Conservation (phyloP, 2,888 invertebrate species). For the Thelaira solivaga region DNA sequence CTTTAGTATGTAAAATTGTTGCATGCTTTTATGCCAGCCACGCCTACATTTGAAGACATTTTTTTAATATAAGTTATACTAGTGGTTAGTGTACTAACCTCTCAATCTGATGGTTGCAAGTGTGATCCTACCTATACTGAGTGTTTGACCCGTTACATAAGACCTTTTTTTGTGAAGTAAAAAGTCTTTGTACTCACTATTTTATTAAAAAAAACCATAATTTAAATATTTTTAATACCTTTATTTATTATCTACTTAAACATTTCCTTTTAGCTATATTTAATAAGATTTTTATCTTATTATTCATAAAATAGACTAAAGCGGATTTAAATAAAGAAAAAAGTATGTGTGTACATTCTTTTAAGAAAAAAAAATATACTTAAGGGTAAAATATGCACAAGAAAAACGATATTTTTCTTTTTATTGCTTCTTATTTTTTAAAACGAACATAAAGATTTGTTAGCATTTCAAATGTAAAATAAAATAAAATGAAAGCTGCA, state of each 20-base stretch:
- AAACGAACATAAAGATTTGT: slow-evolving; percentile 44
- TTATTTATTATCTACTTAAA: slow-evolving; percentile 56
- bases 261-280: slow-evolving; percentile 56
- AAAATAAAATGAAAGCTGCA: slow-evolving; percentile 9
- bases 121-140: too few species aligned
- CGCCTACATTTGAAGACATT: too few species aligned
- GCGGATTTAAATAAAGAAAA: slow-evolving; percentile 44
- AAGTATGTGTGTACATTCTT: background rate
- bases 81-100: too few species aligned
- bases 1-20: too few species aligned
- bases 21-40: too few species aligned
- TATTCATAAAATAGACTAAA: slow-evolving; percentile 46
- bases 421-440: background rate
- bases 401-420: slow-evolving; percentile 20
- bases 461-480: slow-evolving; percentile 30
- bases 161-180: too few species aligned
- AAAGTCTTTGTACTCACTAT: too few species aligned
- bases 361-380: slow-evolving; percentile 4
- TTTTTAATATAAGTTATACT: too few species aligned
- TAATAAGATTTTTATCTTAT: slow-evolving; percentile 59
- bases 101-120: too few species aligned
- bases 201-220: too few species aligned
- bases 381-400: slow-evolving; percentile 1
- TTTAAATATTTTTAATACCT: slow-evolving; percentile 48
- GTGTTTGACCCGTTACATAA: too few species aligned